These are phyloP conservation scores for Myotis planiceps DNA, from an alignment of 2,797 vertebrate species.

Conservation along the genomic window DNA sequence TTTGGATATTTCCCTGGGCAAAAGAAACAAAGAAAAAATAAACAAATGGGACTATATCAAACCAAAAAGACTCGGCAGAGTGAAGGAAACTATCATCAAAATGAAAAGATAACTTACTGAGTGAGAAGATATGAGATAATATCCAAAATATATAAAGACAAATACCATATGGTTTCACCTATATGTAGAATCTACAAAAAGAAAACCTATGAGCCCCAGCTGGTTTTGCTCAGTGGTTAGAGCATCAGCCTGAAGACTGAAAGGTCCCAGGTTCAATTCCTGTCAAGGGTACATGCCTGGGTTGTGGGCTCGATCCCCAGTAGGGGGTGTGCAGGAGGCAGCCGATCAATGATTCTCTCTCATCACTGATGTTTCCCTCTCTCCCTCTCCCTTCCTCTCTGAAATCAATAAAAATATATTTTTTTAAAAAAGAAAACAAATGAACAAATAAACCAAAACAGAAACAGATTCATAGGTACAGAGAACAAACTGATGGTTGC, in stretches of 20 bases:
- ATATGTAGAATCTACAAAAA: background rate
- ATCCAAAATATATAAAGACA: background rate
- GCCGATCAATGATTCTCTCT: no score
- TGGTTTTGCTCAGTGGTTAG: no score
- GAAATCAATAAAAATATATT: no score
- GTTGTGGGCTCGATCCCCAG: no score
- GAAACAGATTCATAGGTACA: background rate
- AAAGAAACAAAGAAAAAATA: background rate
- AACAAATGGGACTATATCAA: background rate
- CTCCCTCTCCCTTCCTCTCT: no score
- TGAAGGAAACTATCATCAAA: background rate
- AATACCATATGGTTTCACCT: background rate
- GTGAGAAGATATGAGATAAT: background rate
- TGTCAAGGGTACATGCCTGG: no score
- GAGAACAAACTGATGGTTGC: background rate
- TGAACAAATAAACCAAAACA: background rate
- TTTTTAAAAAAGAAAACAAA: background rate
- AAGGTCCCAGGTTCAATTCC: no score
- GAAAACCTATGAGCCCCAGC: background rate
- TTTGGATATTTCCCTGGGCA: background rate
- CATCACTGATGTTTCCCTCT: no score
- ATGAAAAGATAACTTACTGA: background rate
- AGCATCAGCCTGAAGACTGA: no score
- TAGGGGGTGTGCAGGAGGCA: no score
- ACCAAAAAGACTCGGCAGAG: background rate